Evolutionary conservation across 2,888 invertebrate species (phyloP), one percentile per base, ranked within the genome.

Genomic region (Sclerodermus sp.): DNA sequence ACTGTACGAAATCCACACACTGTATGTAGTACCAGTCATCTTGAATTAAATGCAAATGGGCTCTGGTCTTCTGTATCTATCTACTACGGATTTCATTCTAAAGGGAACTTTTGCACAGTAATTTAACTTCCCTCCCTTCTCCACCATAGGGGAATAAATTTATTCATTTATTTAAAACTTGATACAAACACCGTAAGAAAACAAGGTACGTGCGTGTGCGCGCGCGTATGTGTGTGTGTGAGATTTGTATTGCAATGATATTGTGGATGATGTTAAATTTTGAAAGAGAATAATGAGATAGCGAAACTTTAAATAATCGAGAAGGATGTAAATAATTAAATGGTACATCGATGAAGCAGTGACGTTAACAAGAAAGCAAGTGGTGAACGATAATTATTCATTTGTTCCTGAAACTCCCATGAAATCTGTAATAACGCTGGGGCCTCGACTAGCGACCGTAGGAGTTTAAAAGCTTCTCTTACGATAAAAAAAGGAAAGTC

Each of bases 361-460:
- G 55, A 52, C 57, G 45, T 45, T 49, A 59, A 59, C 55, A 51
- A 49, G 23, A 23, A 23, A 23, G 23, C 23, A 23, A 23, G 59
- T 52, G 39, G 43, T 50, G 47, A 53, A 51, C 42, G 57, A 53
- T 62, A 49, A 62, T 62, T 62, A 62, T 62, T 62, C 62, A 62
- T 62, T 62, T 60, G 62, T 59, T 53, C 52, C 48, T 34, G 47
- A 50, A 58, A 55, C 50, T 53, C 52, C 59, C 64, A 54, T 62
- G 60, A 65, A 70, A 69, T 64, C 62, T 58, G 60, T 66, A 66
- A 67, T 67, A 70, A 66, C 56, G 58, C 52, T 51, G 53, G 62
- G 53, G 62, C 62, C 58, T 54, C 56, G 37, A 47, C 51, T 46
- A 41, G 53, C 52, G 29, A 60, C 64, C 54, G 57, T 60, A 60